These are phyloP conservation scores for human (Homo sapiens) DNA, from an alignment of 2,113 vertebrate genomes.

Conservation along the genomic window DNA sequence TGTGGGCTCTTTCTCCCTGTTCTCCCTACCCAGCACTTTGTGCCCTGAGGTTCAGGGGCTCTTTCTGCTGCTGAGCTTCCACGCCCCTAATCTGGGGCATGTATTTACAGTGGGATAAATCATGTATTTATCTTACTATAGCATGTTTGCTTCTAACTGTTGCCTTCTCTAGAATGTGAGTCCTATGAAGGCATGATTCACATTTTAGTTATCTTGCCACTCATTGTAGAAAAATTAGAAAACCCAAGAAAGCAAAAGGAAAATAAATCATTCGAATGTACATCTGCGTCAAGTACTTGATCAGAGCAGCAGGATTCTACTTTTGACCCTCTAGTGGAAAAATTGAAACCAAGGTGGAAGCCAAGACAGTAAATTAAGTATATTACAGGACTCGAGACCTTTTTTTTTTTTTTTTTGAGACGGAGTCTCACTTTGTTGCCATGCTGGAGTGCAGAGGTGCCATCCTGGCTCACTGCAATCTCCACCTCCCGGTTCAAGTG, in stretches of 20 bases:
- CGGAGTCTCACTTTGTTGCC: no score
- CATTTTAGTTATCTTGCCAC: neutral
- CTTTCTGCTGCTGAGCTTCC: no score
- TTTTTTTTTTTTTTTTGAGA: no score
- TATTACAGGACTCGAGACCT: accelerated
- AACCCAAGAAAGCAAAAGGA: neutral
- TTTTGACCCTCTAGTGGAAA: neutral
- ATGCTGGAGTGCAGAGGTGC: no score
- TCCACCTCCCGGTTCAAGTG: no score
- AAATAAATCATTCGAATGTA: accelerated
- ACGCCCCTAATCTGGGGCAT: neutral
- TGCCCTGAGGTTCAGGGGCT: neutral
- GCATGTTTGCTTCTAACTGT: neutral
- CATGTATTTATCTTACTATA: neutral
- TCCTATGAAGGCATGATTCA: neutral
- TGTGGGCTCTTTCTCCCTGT: neutral
- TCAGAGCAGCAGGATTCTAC: accelerated
- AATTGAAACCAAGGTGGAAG: neutral
- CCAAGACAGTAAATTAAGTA: neutral
- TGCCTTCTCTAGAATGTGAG: neutral
- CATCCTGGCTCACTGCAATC: no score
- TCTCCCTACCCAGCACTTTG: no score
- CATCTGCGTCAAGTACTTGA: accelerated
- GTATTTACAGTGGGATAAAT: no score
- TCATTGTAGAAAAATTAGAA: neutral